A percentile compares a stretch with the other conserved stretches of the same genome.
Evolutionary conservation across 2,113 vertebrate genomes (phyloP).

Genomic region (Litocranius walleri): DNA sequence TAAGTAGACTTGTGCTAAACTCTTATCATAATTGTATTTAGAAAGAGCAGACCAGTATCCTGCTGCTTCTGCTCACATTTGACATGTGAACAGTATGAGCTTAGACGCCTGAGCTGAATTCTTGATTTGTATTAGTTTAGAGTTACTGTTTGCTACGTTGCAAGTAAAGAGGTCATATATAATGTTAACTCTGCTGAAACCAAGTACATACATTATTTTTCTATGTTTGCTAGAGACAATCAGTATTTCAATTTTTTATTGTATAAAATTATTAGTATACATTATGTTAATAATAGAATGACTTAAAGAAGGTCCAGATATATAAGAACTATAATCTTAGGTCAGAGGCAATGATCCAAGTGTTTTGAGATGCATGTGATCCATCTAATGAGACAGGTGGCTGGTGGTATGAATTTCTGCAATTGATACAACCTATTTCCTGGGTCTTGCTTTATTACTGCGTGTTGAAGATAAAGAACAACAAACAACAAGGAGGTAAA

Average conservation of each 20-base stretch:
- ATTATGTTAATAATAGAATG: conserved; percentile 77
- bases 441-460: conserved; percentile 68
- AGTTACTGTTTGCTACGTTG: conserved; percentile 47
- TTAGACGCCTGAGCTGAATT: conserved; percentile 45
- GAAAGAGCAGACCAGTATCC: conserved; percentile 46
- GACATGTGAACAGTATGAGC: conserved; percentile 49
- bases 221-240: conserved; percentile 67
- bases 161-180: conserved; percentile 60
- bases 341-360: conserved; percentile 69
- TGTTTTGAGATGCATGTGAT: conserved; percentile 63
- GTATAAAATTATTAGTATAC: conserved; percentile 54
- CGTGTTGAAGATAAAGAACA: conserved; percentile 57
- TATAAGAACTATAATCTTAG: conserved; percentile 74
- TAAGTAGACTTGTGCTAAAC: conserved; percentile 55
- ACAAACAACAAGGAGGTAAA: conserved; percentile 45
- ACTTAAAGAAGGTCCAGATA: conserved; percentile 60
- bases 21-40: conserved; percentile 64
- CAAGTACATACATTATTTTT: conserved; percentile 69
- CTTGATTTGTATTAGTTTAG: conserved; percentile 48
- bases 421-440: conserved; percentile 73
- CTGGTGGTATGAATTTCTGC: conserved; percentile 66
- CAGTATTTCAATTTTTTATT: conserved; percentile 64
- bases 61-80: conserved; percentile 56
- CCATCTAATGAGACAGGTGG: conserved; percentile 60
- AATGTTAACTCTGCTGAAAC: conserved; percentile 69